Conservation (phyloP, 2,888 invertebrate species). For the Chloromyia formosa region DNA sequence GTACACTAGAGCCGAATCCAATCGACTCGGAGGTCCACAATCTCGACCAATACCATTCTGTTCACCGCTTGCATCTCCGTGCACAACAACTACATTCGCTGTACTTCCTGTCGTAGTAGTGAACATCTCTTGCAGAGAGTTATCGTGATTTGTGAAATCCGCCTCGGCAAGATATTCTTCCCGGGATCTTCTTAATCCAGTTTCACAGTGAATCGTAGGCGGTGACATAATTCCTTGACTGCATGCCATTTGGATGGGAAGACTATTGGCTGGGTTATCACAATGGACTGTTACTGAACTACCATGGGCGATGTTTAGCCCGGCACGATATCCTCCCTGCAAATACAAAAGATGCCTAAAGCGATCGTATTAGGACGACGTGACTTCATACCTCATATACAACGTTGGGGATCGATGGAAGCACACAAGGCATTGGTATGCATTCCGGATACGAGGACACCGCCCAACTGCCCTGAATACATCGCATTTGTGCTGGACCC, state of each 20-base stretch:
- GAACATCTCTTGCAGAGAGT: slow-evolving; percentile 47
- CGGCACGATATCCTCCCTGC: slow-evolving; percentile 82
- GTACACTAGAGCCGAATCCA: slow-evolving; percentile 81
- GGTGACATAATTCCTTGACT: slow-evolving; percentile 60
- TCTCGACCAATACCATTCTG: slow-evolving; percentile 51
- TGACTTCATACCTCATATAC: slow-evolving; percentile 58
- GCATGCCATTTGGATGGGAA: slow-evolving; percentile 64
- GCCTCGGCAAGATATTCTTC: slow-evolving; percentile 56
- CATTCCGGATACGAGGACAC: slow-evolving; percentile 80
- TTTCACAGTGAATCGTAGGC: slow-evolving; percentile 59
- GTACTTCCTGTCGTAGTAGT: slow-evolving; percentile 40
- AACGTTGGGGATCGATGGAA: slow-evolving; percentile 60
- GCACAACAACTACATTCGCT: slow-evolving; percentile 31
- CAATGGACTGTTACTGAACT: slow-evolving; percentile 80
- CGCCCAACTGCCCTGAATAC: slow-evolving; percentile 86
- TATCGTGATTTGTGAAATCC: slow-evolving; percentile 51
- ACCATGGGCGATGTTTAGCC: slow-evolving; percentile 83
- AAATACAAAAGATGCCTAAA: no score
- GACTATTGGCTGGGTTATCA: slow-evolving; percentile 66
- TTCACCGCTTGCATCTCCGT: slow-evolving; percentile 35
- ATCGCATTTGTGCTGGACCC: slow-evolving; percentile 78
- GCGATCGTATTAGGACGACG: neutral
- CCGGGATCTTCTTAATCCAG: slow-evolving; percentile 59
- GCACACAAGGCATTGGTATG: slow-evolving; percentile 68
- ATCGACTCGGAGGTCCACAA: slow-evolving; percentile 66